Evolutionary conservation across 1,140 invertebrate species (phyloP).

Genomic region (Elysia chlorotica): DNA sequence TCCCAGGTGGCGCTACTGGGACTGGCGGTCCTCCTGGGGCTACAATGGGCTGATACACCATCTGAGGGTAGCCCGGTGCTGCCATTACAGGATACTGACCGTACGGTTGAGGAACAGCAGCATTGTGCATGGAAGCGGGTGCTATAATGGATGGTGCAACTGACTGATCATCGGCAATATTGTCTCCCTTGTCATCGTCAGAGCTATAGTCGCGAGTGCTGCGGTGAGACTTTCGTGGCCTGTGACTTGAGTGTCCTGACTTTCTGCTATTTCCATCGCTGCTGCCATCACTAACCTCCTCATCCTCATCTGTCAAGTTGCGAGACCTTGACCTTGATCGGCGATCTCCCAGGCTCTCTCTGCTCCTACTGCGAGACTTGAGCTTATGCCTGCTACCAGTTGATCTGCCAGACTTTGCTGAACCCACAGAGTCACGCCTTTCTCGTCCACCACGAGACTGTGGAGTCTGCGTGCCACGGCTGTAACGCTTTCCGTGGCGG

Average conservation of each 20-base stretch:
- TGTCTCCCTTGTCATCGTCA: neutral
- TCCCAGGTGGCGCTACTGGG: neutral
- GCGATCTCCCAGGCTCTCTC: slow-evolving; percentile 5
- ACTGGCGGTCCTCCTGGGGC: neutral
- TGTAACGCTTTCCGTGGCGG: neutral
- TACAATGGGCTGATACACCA: neutral
- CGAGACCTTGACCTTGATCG: slow-evolving; percentile 1
- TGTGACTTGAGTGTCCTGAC: neutral
- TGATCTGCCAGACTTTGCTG: slow-evolving; percentile 8
- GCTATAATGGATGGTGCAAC: neutral
- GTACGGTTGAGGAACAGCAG: neutral
- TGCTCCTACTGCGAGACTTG: slow-evolving; percentile 14
- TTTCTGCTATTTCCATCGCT: neutral
- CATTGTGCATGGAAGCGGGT: neutral
- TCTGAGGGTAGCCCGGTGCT: slow-evolving; percentile 2
- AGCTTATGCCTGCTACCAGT: neutral
- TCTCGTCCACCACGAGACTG: neutral
- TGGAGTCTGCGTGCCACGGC: slow-evolving; percentile 1
- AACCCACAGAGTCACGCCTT: slow-evolving; percentile 9
- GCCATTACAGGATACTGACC: neutral
- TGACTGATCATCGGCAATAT: neutral
- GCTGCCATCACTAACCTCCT: neutral
- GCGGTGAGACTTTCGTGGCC: neutral
- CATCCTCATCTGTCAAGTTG: slow-evolving; percentile 1
- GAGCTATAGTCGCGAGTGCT: neutral